These are phyloP conservation scores for Ridgeia piscesae DNA, from an alignment of 1,140 invertebrate genomes.

Conservation along the genomic window DNA sequence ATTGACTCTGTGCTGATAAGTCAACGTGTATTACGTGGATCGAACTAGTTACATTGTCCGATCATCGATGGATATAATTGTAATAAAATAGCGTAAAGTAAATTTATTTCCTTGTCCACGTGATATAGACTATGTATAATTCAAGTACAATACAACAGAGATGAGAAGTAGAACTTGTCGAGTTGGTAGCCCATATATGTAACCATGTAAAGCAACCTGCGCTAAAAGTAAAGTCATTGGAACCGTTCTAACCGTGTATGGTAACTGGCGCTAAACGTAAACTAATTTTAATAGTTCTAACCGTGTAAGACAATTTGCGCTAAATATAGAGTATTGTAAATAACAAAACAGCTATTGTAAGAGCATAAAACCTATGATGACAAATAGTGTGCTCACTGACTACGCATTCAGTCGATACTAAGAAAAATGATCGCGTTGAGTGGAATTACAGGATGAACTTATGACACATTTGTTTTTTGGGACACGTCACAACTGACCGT, in stretches of 20 bases:
- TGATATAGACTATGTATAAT: too few relatives aligned
- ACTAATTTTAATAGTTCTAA: not conserved
- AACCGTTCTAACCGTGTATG: too few relatives aligned
- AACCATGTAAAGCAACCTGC: too few relatives aligned
- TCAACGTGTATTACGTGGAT: not conserved
- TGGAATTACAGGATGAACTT: not conserved
- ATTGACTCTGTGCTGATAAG: not conserved
- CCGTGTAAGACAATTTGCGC: not conserved
- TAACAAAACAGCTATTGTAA: not conserved
- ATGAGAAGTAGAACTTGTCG: too few relatives aligned
- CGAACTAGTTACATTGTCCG: not conserved
- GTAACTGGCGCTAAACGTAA: too few relatives aligned
- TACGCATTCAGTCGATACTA: not conserved
- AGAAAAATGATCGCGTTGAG: not conserved
- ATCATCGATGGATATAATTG: not conserved
- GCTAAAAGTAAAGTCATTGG: too few relatives aligned
- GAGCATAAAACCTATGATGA: not conserved
- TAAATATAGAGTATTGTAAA: not conserved
- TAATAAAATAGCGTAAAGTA: too few relatives aligned
- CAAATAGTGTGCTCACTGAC: not conserved
- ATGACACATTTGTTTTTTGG: not conserved
- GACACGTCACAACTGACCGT: not conserved
- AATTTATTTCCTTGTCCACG: too few relatives aligned
- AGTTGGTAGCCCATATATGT: too few relatives aligned
- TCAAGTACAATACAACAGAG: too few relatives aligned